Conservation (phyloP, 2,797 vertebrate genomes). For the Mareca strepera region DNA sequence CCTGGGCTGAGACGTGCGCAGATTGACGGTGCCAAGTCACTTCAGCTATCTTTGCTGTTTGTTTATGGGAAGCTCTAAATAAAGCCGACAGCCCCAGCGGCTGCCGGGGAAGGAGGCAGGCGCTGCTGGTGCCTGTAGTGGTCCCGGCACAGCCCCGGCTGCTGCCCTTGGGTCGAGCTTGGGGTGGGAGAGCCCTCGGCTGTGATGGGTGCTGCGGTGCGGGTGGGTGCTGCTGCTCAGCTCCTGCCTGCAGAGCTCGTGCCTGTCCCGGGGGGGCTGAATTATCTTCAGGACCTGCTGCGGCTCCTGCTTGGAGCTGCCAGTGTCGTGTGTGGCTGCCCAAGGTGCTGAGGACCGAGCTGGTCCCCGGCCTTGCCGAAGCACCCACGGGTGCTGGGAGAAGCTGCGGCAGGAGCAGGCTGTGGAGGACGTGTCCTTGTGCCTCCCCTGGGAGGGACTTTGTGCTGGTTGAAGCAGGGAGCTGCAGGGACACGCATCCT, state of each 20-base stretch:
- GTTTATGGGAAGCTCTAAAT: conserved; percentile 59
- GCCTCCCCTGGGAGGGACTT: neutral
- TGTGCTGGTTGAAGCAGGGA: neutral
- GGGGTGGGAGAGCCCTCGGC: fast-evolving
- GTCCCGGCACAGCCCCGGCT: neutral
- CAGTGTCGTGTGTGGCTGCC: fast-evolving
- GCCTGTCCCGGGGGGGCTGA: fast-evolving
- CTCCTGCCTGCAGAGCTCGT: fast-evolving
- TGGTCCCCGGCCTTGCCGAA: neutral
- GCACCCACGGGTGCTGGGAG: neutral
- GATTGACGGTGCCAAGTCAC: conserved; percentile 54
- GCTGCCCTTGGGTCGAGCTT: fast-evolving
- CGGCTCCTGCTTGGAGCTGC: neutral
- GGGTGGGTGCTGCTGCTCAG: neutral
- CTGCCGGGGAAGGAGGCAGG: neutral
- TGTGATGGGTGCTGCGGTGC: neutral
- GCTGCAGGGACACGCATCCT: neutral
- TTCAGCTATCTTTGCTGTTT: conserved; percentile 38
- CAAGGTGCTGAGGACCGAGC: fast-evolving
- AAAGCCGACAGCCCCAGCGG: conserved; percentile 30
- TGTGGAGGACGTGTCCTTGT: neutral
- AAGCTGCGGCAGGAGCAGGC: neutral
- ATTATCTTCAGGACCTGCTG: neutral
- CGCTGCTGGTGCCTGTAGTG: neutral
- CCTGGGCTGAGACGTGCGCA: neutral